Conservation (phyloP, 2,113 vertebrate species). For the Vulpes ferrilata region DNA sequence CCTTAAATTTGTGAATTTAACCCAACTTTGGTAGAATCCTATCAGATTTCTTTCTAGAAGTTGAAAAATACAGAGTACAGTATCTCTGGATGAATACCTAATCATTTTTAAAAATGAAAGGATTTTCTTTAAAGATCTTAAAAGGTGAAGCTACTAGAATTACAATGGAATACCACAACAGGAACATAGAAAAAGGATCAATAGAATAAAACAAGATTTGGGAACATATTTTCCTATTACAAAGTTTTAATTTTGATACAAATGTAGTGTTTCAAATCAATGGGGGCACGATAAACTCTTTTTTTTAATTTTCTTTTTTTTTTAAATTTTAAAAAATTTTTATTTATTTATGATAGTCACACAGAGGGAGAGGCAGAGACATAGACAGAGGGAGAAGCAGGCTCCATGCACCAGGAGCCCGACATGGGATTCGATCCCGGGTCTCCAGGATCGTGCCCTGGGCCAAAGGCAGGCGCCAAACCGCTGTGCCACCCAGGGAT, state of each 20-base stretch:
- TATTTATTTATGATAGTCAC: too few species aligned
- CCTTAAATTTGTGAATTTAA: slow-evolving; percentile 15
- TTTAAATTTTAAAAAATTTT: too few species aligned
- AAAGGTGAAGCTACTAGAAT: slow-evolving; percentile 14
- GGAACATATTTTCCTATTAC: background rate
- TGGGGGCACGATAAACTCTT: background rate
- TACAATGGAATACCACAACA: background rate
- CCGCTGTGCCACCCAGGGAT: too few species aligned
- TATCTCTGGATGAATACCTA: background rate
- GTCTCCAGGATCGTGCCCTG: too few species aligned
- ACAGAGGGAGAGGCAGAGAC: too few species aligned
- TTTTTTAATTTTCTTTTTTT: background rate
- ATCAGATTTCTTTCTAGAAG: background rate
- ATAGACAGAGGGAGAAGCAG: too few species aligned
- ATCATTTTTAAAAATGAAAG: background rate
- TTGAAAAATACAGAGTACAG: background rate
- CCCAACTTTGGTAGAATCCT: background rate
- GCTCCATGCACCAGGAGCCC: too few species aligned
- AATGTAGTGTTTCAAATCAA: slow-evolving; percentile 7
- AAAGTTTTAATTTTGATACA: slow-evolving; percentile 32
- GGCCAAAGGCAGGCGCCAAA: too few species aligned
- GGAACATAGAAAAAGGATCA: background rate
- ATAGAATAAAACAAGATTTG: background rate
- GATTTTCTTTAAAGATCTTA: slow-evolving; percentile 10
- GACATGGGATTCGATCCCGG: too few species aligned